These are phyloP conservation scores for Chaunax sp. DNA, from an alignment of 2,797 vertebrate species.

Conservation along the genomic window DNA sequence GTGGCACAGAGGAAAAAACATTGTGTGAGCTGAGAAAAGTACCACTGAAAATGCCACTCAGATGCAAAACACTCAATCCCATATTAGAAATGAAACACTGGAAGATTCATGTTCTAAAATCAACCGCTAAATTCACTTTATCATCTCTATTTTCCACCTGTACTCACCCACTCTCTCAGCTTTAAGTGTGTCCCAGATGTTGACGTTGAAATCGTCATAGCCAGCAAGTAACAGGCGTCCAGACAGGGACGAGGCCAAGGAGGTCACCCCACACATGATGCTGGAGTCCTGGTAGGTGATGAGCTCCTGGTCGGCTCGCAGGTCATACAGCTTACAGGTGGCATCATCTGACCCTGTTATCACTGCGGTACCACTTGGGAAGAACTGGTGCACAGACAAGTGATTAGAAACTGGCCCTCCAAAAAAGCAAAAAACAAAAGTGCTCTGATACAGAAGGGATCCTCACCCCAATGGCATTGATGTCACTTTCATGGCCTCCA, in stretches of 20 bases:
- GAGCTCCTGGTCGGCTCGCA: constrained; percentile 96
- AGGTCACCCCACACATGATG: constrained; percentile 97
- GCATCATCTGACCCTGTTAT: constrained; percentile 96
- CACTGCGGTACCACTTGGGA: constrained; percentile 95
- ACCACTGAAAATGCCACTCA: neutral
- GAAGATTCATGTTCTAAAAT: neutral
- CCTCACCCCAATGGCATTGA: constrained; percentile 94
- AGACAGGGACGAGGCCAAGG: constrained; percentile 91
- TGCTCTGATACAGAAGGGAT: neutral
- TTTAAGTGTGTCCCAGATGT: constrained; percentile 96
- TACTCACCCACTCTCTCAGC: constrained; percentile 93
- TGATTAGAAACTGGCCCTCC: neutral
- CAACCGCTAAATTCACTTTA: neutral
- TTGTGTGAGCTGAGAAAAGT: neutral
- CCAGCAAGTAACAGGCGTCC: constrained; percentile 94
- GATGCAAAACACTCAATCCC: neutral
- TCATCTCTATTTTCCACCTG: neutral
- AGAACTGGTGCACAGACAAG: constrained; percentile 85
- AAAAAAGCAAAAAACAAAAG: neutral
- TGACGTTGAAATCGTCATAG: constrained; percentile 98
- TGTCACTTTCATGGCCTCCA: constrained; percentile 94
- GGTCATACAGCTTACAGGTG: constrained; percentile 93
- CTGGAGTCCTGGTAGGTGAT: constrained; percentile 91
- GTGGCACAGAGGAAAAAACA: neutral
- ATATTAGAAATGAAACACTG: neutral